phyloP scores from a whole-genome alignment of 2,113 vertebrate species.

The Ceyx melanurus region DNA sequence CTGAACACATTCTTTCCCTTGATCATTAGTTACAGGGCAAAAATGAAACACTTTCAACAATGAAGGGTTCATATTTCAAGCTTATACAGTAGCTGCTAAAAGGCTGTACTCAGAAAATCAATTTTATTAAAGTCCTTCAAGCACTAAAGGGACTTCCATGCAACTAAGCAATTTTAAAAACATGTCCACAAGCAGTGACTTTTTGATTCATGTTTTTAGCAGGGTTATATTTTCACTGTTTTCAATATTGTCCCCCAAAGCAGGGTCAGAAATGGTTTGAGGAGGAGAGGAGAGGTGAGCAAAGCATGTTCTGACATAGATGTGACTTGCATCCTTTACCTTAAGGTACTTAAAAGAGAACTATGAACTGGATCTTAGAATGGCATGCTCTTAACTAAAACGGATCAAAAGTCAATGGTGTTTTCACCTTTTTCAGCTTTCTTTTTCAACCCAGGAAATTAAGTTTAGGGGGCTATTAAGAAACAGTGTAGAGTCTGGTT shows the following conservation, averaged over 20 bases:
- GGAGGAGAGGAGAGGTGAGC: neutral
- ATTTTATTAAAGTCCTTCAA: conserved; percentile 98
- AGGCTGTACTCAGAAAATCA: conserved; percentile 98
- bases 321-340: conserved; percentile 55
- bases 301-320: conserved; percentile 45
- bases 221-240: conserved; percentile 87
- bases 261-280: conserved; percentile 84
- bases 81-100: conserved; percentile 95
- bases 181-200: conserved; percentile 82
- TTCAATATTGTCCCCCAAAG: conserved; percentile 88
- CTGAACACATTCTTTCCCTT: conserved; percentile 90
- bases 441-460: conserved; percentile 46
- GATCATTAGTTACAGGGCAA: conserved; percentile 94
- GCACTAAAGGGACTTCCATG: conserved; percentile 94
- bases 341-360: conserved; percentile 72
- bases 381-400: conserved; percentile 16
- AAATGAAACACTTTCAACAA: conserved; percentile 96
- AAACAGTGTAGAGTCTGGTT: neutral
- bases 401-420: neutral
- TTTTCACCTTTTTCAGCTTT: conserved; percentile 41
- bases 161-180: conserved; percentile 98
- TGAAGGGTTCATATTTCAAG: conserved; percentile 99
- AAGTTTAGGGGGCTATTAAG: neutral
- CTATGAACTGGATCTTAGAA: conserved; percentile 38
- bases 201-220: conserved; percentile 91